Conservation (phyloP, 2,797 vertebrate genomes). For the Poecilia gillii region DNA sequence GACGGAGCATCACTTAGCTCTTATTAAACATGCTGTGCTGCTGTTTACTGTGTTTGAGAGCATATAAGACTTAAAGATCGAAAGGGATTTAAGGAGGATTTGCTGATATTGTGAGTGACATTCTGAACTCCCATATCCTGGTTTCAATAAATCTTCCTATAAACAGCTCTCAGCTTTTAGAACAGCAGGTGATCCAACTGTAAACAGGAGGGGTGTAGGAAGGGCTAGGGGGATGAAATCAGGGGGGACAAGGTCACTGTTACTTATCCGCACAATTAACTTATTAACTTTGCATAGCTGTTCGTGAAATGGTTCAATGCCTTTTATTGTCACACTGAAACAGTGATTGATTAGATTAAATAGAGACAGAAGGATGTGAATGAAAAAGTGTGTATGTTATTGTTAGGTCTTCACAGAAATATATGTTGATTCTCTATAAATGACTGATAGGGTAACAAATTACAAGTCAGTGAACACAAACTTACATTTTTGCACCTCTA, state of each 20-base stretch:
- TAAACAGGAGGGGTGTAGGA: constrained; percentile 22
- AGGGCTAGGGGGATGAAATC: constrained; percentile 32
- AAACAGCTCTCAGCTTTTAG: neutral
- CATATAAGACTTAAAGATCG: neutral
- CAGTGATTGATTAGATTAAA: neutral
- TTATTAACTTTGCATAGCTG: neutral
- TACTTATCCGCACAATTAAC: constrained; percentile 2
- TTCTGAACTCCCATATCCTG: neutral
- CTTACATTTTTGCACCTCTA: neutral
- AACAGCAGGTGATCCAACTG: neutral
- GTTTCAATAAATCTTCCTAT: neutral
- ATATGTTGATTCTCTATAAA: neutral
- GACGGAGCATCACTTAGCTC: neutral
- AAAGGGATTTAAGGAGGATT: constrained; percentile 1
- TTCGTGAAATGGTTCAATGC: neutral
- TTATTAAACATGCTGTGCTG: neutral
- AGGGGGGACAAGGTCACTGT: constrained; percentile 64
- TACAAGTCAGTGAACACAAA: neutral
- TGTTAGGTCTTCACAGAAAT: neutral
- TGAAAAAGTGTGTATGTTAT: neutral
- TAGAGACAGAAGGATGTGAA: neutral
- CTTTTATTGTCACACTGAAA: neutral
- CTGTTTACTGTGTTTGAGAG: neutral
- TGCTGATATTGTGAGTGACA: neutral
- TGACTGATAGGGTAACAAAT: neutral